Evolutionary conservation across 2,888 invertebrate species (phyloP), one percentile per base, ranked within the genome.

Genomic region (Diadegma fenestrale): DNA sequence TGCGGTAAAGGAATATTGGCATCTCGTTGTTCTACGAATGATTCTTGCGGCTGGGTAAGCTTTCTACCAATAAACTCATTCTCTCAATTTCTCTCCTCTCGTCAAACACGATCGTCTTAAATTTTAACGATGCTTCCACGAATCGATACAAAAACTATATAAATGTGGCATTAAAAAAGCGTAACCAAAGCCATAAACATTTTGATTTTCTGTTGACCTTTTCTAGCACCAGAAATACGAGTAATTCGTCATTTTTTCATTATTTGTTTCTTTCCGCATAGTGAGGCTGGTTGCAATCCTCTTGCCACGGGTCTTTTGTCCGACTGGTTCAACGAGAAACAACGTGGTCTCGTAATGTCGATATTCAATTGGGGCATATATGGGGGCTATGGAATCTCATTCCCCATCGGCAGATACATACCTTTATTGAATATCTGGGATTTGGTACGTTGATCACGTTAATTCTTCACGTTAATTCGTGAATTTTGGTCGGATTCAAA

Each of bases 361-460:
- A 96, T 99, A 86, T 98, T 98, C 95, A 98, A 98, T 94, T 98
- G 98, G 98, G 98, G 99, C 14, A 98, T 98, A 88, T 99, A 98
- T 92, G 98, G 98, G 45, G 98, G 98, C 2, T 98, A 98, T 90
- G 98, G 98, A 66, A 96, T 98, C 87, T 98, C 98, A 0, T 98
- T 98, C 92, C 98, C 98, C 0, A 97, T 98, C 6, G 98, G 98
- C 0, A 96, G 98, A 88, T 98, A 98, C 90, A 95, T 98, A 17
- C 97, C 98, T 0, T 94, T 95, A 41, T 88, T 96, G 61, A 96
- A 98, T 90, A 95, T 97, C 83, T 97, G 96, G 95, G 96, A 96
- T 87, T 93, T 97, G 94, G 97, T 97, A 92, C 94, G 95, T 94
- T 17, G 7, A 64, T 48, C 6, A n/a, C n/a, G n/a, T n/a, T n/a